Conservation (phyloP, 1,140 invertebrate genomes). For the Drosophila willistoni region DNA sequence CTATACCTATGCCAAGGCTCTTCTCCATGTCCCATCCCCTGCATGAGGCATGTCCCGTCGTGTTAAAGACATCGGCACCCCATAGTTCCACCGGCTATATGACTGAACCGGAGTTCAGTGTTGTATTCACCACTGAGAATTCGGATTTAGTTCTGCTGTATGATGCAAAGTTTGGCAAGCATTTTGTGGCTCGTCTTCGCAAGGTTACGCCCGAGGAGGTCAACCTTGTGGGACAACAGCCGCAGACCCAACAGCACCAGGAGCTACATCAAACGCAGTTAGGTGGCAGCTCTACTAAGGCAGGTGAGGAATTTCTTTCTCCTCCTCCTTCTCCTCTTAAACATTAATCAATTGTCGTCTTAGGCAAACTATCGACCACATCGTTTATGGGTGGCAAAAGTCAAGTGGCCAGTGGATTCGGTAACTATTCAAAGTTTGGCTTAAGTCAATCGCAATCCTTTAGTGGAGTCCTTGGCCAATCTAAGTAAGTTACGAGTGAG, state of each 20-base stretch:
- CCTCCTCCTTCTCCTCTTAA: neutral
- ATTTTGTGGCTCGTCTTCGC: constrained; percentile 92
- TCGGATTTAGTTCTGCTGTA: constrained; percentile 90
- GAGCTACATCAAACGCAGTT: constrained; percentile 51
- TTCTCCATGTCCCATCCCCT: constrained; percentile 94
- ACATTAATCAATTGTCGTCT: constrained; percentile 34
- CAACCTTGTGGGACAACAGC: constrained; percentile 77
- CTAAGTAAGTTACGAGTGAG: constrained; percentile 52
- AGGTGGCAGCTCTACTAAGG: constrained; percentile 47
- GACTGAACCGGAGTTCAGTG: constrained; percentile 85
- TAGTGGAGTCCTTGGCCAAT: constrained; percentile 66
- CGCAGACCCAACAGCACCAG: constrained; percentile 57
- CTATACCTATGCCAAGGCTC: constrained; percentile 86
- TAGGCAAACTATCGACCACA: constrained; percentile 7
- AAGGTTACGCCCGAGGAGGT: constrained; percentile 90
- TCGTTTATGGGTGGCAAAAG: constrained; percentile 49
- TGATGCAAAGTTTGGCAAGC: constrained; percentile 89
- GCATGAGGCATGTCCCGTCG: constrained; percentile 93
- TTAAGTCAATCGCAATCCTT: constrained; percentile 75
- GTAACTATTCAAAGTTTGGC: constrained; percentile 60
- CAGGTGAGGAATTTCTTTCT: constrained; percentile 32
- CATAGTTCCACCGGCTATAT: constrained; percentile 83
- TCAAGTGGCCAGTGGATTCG: constrained; percentile 20
- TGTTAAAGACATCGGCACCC: constrained; percentile 86
- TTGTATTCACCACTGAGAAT: constrained; percentile 86